Conservation (phyloP, 2,888 invertebrate genomes). For the Pogonocherus hispidulus region DNA sequence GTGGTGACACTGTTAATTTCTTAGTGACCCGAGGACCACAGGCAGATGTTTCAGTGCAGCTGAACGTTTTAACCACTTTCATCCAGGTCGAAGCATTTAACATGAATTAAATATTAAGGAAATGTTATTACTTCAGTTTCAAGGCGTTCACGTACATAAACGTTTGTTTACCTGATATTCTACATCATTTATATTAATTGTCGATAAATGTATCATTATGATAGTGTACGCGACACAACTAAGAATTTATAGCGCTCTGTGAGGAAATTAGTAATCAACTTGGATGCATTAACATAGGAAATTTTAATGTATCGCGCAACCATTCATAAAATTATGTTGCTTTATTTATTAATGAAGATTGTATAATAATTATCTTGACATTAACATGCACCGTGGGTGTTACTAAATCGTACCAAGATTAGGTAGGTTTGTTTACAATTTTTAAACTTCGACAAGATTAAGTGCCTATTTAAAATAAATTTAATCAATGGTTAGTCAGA, state of each 20-base stretch:
- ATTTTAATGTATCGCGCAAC: constrained; percentile 13
- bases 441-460: too few species aligned
- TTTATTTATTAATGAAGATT: constrained; percentile 18
- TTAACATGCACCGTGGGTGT: constrained; percentile 15
- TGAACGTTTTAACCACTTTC: constrained; percentile 27
- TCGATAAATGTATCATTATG: constrained; percentile 1
- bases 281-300: background rate
- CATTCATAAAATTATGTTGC: constrained; percentile 13
- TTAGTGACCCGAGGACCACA: constrained; percentile 42
- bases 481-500: too few species aligned
- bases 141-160: constrained; percentile 12
- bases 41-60: constrained; percentile 46
- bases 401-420: background rate
- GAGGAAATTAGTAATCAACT: constrained; percentile 17
- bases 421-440: too few species aligned
- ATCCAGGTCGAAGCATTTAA: constrained; percentile 23
- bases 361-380: constrained; percentile 7
- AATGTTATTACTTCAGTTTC: constrained; percentile 1
- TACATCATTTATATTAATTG: constrained; percentile 18
- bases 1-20: constrained; percentile 43
- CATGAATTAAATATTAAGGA: constrained; percentile 21
- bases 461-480: too few species aligned
- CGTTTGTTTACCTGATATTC: constrained; percentile 21
- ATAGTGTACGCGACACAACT: background rate
- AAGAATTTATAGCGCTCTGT: constrained; percentile 9